Conservation (phyloP, 2,113 vertebrate genomes). For the Phaetusa simplex region DNA sequence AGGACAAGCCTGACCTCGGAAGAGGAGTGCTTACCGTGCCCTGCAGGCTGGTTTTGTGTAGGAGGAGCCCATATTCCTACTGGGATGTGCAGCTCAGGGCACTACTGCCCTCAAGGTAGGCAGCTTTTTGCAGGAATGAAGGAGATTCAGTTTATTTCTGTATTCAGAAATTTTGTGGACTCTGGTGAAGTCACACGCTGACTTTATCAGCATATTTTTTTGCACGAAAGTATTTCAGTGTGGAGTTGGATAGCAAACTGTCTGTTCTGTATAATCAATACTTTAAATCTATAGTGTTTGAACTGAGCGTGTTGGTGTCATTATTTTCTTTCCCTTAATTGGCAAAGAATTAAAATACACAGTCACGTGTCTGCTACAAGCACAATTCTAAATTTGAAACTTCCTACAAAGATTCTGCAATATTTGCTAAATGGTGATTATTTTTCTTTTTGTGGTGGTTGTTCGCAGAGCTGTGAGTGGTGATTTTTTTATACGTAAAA, state of each 20-base stretch:
- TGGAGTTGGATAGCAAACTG: neutral
- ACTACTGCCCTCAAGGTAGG: conserved; percentile 85
- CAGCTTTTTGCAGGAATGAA: rapidly evolving
- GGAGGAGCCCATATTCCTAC: conserved; percentile 76
- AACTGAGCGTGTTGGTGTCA: rapidly evolving
- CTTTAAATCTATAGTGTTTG: neutral
- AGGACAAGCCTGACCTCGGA: conserved; percentile 69
- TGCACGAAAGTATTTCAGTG: neutral
- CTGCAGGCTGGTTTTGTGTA: conserved; percentile 83
- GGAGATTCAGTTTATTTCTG: neutral
- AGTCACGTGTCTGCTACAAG: neutral
- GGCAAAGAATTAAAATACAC: neutral
- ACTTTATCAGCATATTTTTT: rapidly evolving
- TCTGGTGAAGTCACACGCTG: rapidly evolving
- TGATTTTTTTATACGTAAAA: neutral
- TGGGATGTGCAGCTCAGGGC: conserved; percentile 82
- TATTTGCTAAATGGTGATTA: neutral
- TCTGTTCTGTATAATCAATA: neutral
- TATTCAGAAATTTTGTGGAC: neutral
- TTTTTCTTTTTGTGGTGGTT: neutral
- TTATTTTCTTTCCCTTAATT: neutral
- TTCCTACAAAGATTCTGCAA: neutral
- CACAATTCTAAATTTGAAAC: neutral
- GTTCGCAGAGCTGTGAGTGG: neutral
- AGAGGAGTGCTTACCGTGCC: conserved; percentile 77